These are phyloP conservation scores for Globia sparganii DNA, from an alignment of 2,888 invertebrate genomes.

Conservation along the genomic window DNA sequence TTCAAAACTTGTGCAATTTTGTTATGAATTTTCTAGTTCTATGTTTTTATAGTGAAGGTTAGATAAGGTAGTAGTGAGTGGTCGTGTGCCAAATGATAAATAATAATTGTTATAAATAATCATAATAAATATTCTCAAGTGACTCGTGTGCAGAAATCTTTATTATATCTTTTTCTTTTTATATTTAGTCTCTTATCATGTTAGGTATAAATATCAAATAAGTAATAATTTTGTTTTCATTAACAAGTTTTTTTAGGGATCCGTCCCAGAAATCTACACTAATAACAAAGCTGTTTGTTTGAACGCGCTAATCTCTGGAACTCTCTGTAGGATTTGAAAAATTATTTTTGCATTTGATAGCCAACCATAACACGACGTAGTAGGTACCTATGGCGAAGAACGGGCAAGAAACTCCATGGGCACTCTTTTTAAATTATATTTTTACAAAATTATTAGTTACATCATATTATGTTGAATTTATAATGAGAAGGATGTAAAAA, in stretches of 20 bases:
- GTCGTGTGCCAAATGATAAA: conserved; percentile 36
- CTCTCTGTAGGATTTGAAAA: no score
- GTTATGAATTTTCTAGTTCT: conserved; percentile 32
- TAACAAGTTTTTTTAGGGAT: neutral
- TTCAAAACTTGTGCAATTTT: conserved; percentile 48
- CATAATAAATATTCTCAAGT: neutral
- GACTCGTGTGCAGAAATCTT: conserved; percentile 32
- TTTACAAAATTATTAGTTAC: no score
- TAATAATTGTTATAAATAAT: neutral
- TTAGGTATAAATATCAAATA: conserved; percentile 15
- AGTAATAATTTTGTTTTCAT: neutral
- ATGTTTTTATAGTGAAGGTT: conserved; percentile 10
- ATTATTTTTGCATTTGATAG: no score
- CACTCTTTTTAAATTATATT: no score
- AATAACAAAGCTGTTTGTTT: neutral
- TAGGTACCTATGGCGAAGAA: no score
- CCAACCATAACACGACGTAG: no score
- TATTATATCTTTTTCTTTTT: neutral
- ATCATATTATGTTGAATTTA: no score
- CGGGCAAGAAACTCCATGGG: no score
- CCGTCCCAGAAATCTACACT: neutral
- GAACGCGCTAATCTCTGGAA: no score
- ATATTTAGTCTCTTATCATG: conserved; percentile 8
- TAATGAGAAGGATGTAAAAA: no score
- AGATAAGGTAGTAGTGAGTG: conserved; percentile 3